Base-by-base conservation (phyloP, 1,140 invertebrate species). In the Venustaconcha ellipsiformis region DNA sequence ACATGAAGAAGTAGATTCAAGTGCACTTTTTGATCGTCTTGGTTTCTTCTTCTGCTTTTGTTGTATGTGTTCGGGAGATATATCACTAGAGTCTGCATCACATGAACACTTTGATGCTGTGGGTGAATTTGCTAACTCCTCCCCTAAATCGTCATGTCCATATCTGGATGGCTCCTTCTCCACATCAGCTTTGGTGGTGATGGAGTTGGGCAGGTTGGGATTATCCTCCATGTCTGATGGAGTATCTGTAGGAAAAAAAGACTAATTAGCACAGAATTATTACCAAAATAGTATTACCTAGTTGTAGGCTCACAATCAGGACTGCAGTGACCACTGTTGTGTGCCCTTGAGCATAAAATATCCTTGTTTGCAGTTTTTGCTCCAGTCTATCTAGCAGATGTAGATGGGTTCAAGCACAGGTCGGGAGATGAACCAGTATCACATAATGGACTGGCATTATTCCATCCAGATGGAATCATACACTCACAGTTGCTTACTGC, bases 111-210 rank as follows among this genome's bases (percentile, higher is more conserved):
- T 77, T n/a, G 75, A 77, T 57, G 72, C 69, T 55, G 65, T 56
- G 11, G 75, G 75, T 30, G 75, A 77, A 56, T 77, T 77, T 48
- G 37, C 37, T 48, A 48, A 48, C 8, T 48, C 37, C 37, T 48
- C 37, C 11, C 37, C 37, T 48, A 48, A 48, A 48, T 48, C 8
- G 6, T 6, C 37, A 8, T 8, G 37, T 8, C 37, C 37, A 48
- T 48, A 72, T 14, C 63, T 55, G 14, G 70, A 71, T 18, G 75
- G 75, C 56, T 77, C 75, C 14, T 63, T 70, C 23, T 77, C 75
- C n/a, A 77, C 75, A 57, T 77, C 75, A 18, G 75, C 75, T 68
- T 77, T 77, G 55, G 75, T 77, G n/a, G 75, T 77, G 17, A 77
- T 77, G 57, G 75, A 72, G 64, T 77, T 77, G 56, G 75, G 75